Evolutionary conservation across 2,888 invertebrate genomes (phyloP).

Genomic region (Drosophila lutescens): DNA sequence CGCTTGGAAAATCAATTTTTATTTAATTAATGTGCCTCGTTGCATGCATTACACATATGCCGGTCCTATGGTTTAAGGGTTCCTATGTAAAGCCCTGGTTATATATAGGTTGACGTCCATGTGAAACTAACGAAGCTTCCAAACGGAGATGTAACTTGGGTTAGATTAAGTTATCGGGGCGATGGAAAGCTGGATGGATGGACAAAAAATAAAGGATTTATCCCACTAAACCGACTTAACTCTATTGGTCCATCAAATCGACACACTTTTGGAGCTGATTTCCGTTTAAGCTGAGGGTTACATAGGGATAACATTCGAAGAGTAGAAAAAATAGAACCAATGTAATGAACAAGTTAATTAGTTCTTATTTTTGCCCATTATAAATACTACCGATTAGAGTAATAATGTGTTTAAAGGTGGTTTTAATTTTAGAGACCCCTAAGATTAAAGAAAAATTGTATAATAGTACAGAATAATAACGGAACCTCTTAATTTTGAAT

Average conservation of each 20-base stretch:
- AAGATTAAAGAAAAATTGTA: too few relatives aligned
- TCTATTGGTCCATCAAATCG: not conserved
- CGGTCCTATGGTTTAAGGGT: not conserved
- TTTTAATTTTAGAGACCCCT: too few relatives aligned
- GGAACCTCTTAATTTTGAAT: too few relatives aligned
- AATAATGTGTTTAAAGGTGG: too few relatives aligned
- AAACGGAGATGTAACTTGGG: not conserved
- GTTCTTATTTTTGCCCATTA: too few relatives aligned
- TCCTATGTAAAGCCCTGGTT: not conserved
- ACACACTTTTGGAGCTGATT: not conserved
- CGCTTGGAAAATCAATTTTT: constrained; percentile 77
- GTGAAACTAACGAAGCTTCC: not conserved
- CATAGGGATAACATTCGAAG: too few relatives aligned
- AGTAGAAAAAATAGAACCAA: too few relatives aligned
- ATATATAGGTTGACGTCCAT: constrained; percentile 6
- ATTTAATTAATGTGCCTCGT: constrained; percentile 75
- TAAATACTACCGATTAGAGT: too few relatives aligned
- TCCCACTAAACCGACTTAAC: not conserved
- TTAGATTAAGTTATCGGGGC: constrained; percentile 16
- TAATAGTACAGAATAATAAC: too few relatives aligned
- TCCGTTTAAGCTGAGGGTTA: not conserved
- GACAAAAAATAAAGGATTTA: not conserved
- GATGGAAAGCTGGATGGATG: not conserved
- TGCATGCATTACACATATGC: constrained; percentile 57
- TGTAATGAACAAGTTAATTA: too few relatives aligned